Base-by-base conservation (phyloP, 2,888 invertebrate species). In the Microchrysa polita region DNA sequence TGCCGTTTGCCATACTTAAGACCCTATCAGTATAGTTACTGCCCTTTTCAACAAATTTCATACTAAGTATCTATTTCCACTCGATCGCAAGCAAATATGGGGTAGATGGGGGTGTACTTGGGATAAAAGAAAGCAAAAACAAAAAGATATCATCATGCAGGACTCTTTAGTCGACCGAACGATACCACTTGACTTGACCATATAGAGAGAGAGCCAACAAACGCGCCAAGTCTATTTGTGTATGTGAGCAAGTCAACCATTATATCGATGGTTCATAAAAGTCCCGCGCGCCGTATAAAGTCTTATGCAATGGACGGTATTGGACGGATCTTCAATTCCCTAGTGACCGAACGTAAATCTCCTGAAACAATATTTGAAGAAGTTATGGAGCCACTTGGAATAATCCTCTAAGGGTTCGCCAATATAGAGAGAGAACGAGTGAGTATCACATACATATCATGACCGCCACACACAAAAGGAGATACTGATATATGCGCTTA, bases 381-480 rank as follows among this genome's bases (percentile, higher is more conserved):
- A 69, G 57, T 69, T 69, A 69, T 69, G 69, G 69, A n/a, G 55
- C 69, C 57, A 69, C 69, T 69, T 69, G 69, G 69, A 69, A 69
- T 57, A 55, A 69, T 69, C 69, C 40, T 57, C 55, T 57, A 40
- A 57, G 69, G 69, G 57, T 55, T 23, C n/a, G 34, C 44, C 53
- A 67, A 40, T n/a, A n/a, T n/a, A n/a, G n/a, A n/a, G n/a, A n/a
- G n/a, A n/a, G n/a, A n/a, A n/a, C n/a, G n/a, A n/a, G n/a, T n/a
- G n/a, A 55, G 34, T 34, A 48, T 48, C 22, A n/a, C 44, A 14
- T 1, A 44, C 44, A 20, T n/a, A 57, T 5, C 23, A 27, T 9
- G 14, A 22, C 12, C 14, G n/a, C n/a, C n/a, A n/a, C n/a, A n/a
- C n/a, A 52, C 52, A 10, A n/a, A n/a, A 48, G 12, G 34, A 27